Percentiles rank a stretch among this genome's conserved stretches.
phyloP scores from a whole-genome alignment of 2,113 vertebrate species.

The Saguinus imperator region DNA sequence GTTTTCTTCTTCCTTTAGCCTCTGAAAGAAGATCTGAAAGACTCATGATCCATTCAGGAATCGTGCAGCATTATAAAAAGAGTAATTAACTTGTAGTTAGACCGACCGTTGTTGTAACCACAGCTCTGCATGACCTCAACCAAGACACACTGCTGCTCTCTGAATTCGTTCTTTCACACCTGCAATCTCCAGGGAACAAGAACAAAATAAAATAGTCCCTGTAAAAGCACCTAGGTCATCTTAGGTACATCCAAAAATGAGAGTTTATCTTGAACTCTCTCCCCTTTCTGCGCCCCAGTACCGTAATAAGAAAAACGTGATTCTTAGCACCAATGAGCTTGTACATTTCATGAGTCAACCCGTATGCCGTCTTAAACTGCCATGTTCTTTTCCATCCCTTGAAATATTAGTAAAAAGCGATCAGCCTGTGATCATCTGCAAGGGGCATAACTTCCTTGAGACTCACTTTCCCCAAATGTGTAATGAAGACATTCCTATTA shows the following conservation, averaged over 20 bases:
- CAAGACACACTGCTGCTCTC: not conserved
- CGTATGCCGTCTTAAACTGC: fast-evolving
- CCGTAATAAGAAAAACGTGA: not conserved
- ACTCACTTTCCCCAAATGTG: not conserved
- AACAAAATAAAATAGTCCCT: not conserved
- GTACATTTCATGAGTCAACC: not conserved
- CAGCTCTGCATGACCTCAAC: not conserved
- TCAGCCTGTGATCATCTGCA: not conserved
- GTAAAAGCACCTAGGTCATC: not conserved
- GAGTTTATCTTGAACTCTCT: not conserved
- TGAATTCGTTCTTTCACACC: not conserved
- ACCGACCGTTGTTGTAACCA: not conserved
- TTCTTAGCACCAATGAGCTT: not conserved
- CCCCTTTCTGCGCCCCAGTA: not conserved
- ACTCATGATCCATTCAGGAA: not conserved
- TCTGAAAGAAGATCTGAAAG: not conserved
- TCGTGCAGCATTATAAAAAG: not conserved
- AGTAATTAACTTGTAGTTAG: not conserved
- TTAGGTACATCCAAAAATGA: not conserved
- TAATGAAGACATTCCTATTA: not conserved
- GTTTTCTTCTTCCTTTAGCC: not conserved
- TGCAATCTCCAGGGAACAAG: not conserved
- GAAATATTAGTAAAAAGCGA: not conserved
- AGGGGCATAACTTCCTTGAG: not conserved
- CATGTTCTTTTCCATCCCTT: not conserved